Evolutionary conservation across 2,113 vertebrate genomes (phyloP), one percentile per base, ranked within the genome.

Genomic region (Prochilodus magdalenae): DNA sequence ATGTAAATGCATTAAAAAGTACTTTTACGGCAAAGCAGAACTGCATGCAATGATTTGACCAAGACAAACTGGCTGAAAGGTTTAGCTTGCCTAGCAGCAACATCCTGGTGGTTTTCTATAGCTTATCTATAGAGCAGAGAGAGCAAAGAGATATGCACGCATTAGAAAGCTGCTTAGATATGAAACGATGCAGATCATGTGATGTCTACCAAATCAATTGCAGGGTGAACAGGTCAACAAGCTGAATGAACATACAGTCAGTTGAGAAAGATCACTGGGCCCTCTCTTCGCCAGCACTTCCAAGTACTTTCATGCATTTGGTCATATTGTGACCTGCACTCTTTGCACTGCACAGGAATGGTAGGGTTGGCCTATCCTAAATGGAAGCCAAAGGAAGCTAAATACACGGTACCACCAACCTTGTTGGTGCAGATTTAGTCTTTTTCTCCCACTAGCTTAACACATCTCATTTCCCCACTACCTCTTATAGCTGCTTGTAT

Each of bases 1-100:
- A 55, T 49, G 18, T 82, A 60, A 74, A 76, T 74, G 57, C 53
- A 69, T 75, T 29, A 60, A 20, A n/a, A 75, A 30, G 15, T 26
- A 60, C 22, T 62, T n/a, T 59, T 60, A 59, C 11, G 22, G 59
- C 20, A 29, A 55, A 18, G 6, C 73, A 57, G 26, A 60, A 62
- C 49, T 49, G 29, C 14, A 44, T 63, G 24, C 22, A 57, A 63
- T 62, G 53, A 49, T 51, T 5, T 49, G 8, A 65, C 24, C 29
- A 44, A 78, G 70, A 26, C 27, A 63, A 55, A 40, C 67, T 65
- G 40, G 44, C 55, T 69, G 24, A 40, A 67, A 26, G 12, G 49
- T 60, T 77, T 27, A 71, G 13, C 66, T 67, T 40, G 65, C 11
- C 33, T 40, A 16, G 59, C 36, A 49, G 18, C 10, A 71, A 40